Conservation (phyloP, 1,140 invertebrate species). For the Drosophila nigromelanica region DNA sequence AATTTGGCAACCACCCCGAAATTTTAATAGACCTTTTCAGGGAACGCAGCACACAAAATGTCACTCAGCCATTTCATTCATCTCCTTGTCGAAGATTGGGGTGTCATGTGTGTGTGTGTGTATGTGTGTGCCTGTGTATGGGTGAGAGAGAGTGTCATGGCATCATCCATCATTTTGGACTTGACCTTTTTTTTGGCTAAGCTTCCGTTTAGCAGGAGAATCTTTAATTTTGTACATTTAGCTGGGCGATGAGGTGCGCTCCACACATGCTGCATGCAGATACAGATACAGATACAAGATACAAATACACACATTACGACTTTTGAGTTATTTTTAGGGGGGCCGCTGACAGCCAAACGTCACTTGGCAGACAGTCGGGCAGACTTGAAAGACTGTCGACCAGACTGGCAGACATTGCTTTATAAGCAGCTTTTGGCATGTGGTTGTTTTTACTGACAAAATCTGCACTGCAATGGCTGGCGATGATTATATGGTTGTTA, state of each 20-base stretch:
- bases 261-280: slow-evolving; percentile 55
- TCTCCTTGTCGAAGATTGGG: slow-evolving; percentile 36
- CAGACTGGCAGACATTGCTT: slow-evolving; percentile 4
- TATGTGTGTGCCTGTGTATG: slow-evolving; percentile 19
- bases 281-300: slow-evolving; percentile 21
- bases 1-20: slow-evolving; percentile 32
- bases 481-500: slow-evolving; percentile 55
- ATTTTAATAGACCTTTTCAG: slow-evolving; percentile 56
- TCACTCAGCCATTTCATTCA: slow-evolving; percentile 78
- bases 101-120: slow-evolving; percentile 21
- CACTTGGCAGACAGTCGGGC: slow-evolving; percentile 27
- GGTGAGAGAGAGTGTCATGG: slow-evolving; percentile 61
- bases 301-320: slow-evolving; percentile 38
- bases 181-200: slow-evolving; percentile 80
- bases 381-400: slow-evolving; percentile 6
- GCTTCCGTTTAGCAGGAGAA: slow-evolving; percentile 73
- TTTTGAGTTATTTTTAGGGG: slow-evolving; percentile 37
- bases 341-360: slow-evolving; percentile 45
- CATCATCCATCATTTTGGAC: slow-evolving; percentile 84
- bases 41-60: slow-evolving; percentile 48
- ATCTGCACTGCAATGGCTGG: slow-evolving; percentile 69
- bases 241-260: slow-evolving; percentile 52
- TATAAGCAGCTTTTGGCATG: slow-evolving; percentile 11
- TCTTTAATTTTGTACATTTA: slow-evolving; percentile 78
- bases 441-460: slow-evolving; percentile 14